Base-by-base conservation (phyloP, 2,797 vertebrate species). In the Mormyrus proboscirostris region DNA sequence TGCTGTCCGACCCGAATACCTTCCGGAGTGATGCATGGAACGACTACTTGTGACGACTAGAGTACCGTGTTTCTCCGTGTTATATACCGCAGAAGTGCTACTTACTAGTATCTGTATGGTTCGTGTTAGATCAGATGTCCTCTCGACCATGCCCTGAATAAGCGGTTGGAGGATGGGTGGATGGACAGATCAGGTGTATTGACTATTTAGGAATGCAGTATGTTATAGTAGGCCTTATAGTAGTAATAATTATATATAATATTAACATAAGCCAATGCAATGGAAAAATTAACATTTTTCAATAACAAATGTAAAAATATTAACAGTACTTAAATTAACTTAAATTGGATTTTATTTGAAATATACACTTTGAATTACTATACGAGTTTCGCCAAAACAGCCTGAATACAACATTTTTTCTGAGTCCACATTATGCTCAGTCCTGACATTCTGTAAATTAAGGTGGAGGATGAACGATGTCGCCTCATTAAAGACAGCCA, bases 391-490 rank as follows among this genome's bases (percentile, higher is more conserved):
- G 47, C 5, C 19, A 79, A 44, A 79, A 79, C 19, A 44, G 73
- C 38, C 38, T 79, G 41, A 29, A 29, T 38, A 38, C 3, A 38
- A 41, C 73, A 22, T 65, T 65, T 65, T 41, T 41, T 41, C 38
- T 41, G 38, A 41, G 38, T 41, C 29, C 29, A 4, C 2, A 38
- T 19, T 44, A 7, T 79, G 38, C 4, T n/a, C 38, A 62, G 89
- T 16, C 29, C 2, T 38, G 12, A 16, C 4, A 89, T 73, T 87
- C 87, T 91, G 90, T 88, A 73, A 55, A 62, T 49, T 22, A 79
- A 14, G 19, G 62, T 89, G 84, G 49, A 47, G 88, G 55, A 90
- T 44, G n/a, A 82, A 73, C 89, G 85, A 88, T 88, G 90, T 88
- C 88, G 14, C 65, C 12, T 33, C 29, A 91, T 76, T 73, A 62